Evolutionary conservation across 2,113 vertebrate species (phyloP).

Genomic region (Spheniscus mendiculus): DNA sequence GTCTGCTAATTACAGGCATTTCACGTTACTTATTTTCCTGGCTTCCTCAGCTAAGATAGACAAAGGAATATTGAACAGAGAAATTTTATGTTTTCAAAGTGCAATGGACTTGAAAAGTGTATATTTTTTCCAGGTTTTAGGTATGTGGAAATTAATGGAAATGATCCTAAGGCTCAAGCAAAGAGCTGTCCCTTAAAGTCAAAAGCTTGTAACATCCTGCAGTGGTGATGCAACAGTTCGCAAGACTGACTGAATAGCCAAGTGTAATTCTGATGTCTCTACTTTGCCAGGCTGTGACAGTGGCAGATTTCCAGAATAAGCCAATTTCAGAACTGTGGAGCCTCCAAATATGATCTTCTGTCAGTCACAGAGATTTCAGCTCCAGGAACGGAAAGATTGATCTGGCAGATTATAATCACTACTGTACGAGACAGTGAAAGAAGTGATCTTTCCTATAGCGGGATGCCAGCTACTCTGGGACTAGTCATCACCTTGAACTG

Average conservation of each 20-base stretch:
- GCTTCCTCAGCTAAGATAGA: not conserved
- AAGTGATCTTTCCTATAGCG: not conserved
- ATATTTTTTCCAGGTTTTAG: not conserved
- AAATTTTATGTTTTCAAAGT: not conserved
- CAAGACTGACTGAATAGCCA: constrained; percentile 22
- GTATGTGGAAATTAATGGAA: not conserved
- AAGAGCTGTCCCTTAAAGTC: not conserved
- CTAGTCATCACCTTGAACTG: constrained; percentile 33
- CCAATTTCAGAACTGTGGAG: constrained; percentile 54
- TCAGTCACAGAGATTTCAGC: constrained; percentile 49
- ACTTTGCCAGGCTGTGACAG: constrained; percentile 47
- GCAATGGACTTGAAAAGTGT: not conserved
- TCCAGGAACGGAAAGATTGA: constrained; percentile 54
- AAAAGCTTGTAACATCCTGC: constrained; percentile 21
- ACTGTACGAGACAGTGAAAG: not conserved
- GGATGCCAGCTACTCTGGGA: not conserved
- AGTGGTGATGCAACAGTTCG: constrained; percentile 25
- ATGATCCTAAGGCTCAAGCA: not conserved
- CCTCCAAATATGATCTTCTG: constrained; percentile 49
- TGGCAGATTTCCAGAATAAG: constrained; percentile 63
- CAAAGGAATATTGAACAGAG: not conserved
- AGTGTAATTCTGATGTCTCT: constrained; percentile 29
- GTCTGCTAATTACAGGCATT: not conserved
- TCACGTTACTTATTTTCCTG: not conserved
- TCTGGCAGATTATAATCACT: constrained; percentile 33